These are phyloP conservation scores for Tiaroga cobitis DNA, from an alignment of 2,797 vertebrate species.

Conservation along the genomic window DNA sequence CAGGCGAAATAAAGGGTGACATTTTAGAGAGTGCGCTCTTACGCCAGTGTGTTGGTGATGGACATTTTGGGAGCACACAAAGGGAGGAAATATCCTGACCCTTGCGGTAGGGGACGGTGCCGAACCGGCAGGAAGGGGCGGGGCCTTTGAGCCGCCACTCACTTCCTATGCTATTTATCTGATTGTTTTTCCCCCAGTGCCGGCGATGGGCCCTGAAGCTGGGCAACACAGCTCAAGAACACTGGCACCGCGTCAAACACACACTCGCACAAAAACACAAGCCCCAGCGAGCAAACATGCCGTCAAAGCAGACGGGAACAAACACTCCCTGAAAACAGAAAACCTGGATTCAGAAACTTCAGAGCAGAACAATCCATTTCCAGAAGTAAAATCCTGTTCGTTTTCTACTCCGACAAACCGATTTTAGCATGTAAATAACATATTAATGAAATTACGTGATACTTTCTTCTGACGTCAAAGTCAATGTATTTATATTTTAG, in stretches of 20 bases:
- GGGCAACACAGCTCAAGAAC: slow-evolving; percentile 66
- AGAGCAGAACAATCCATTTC: neutral
- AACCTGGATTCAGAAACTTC: neutral
- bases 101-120: slow-evolving; percentile 60
- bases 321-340: slow-evolving; percentile 22
- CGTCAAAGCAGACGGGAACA: neutral
- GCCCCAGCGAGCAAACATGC: neutral
- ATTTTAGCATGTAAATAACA: neutral
- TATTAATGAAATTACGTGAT: neutral
- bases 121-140: slow-evolving; percentile 77
- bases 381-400: neutral
- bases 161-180: slow-evolving; percentile 74
- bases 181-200: slow-evolving; percentile 66
- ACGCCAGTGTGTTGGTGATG: slow-evolving; percentile 25
- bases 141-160: slow-evolving; percentile 66
- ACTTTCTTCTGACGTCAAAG: neutral
- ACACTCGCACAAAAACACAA: slow-evolving; percentile 36
- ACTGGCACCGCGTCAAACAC: slow-evolving; percentile 63
- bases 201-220: slow-evolving; percentile 64
- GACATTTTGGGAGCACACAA: slow-evolving; percentile 77
- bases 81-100: slow-evolving; percentile 75
- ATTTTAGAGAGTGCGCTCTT: neutral
- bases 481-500: neutral
- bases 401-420: neutral
- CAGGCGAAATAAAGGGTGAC: slow-evolving; percentile 35